Evolutionary conservation across 2,113 vertebrate genomes (phyloP), one percentile per base, ranked within the genome.

Genomic region (Rallus limicola): DNA sequence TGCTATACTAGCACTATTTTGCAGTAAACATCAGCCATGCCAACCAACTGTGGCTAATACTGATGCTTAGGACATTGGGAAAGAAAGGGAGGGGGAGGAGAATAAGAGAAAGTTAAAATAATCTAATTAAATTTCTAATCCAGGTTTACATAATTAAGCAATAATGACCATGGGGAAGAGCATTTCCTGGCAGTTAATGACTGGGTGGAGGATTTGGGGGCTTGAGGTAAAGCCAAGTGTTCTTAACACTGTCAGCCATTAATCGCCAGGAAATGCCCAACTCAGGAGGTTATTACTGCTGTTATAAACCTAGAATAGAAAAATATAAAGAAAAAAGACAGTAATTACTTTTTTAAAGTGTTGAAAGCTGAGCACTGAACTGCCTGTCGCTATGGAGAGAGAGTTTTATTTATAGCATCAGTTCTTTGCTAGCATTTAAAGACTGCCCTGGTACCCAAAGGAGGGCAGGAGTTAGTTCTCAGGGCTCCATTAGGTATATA

Each of bases 231-330:
- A 96, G 91, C 96, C 95, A 97, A 97, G 63, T 60, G 83, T 93
- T 96, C 95, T 97, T 97, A 97, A 96, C 94, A 92, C 92, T 96
- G 96, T 96, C 96, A 96, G 91, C 93, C 96, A 96, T 96, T 96
- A 97, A 96, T 96, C 92, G 95, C 91, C 92, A 97, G 96, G 96
- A 97, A 97, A 96, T 96, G 94, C 93, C 96, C 96, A 92, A 77
- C 96, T 96, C 95, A 93, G 95, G 92, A 96, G 96, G 96, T 94
- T 97, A 96, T 97, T 95, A 96, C 86, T 94, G 95, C 92, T 91
- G 95, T 97, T 97, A 97, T 96, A 97, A 97, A 97, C 92, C 81
- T 87, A 95, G 95, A 97, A 97, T 95, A 96, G 95, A 96, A 97
- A 97, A 96, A 96, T 96, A 95, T 95, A 94, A 96, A 94, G 92